These are phyloP conservation scores for Romanomermis culicivorax DNA, from an alignment of 2,888 invertebrate genomes.

Conservation along the genomic window DNA sequence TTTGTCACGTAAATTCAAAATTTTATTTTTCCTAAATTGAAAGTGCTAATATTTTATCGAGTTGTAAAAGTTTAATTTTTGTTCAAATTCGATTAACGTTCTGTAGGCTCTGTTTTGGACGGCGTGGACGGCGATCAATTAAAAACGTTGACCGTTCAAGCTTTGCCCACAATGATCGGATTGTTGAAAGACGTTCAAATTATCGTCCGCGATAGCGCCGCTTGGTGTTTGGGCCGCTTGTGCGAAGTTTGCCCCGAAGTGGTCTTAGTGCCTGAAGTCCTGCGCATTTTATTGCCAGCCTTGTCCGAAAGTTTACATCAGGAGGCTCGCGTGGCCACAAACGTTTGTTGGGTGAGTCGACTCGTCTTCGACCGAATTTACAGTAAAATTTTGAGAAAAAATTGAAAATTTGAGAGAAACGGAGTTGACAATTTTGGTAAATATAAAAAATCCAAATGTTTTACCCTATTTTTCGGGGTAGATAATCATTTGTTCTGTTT, in stretches of 20 bases:
- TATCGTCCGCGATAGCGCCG: conserved; percentile 67
- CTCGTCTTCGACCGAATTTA: neutral
- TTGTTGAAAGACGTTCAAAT: conserved; percentile 82
- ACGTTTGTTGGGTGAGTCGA: conserved; percentile 71
- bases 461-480: too few species aligned
- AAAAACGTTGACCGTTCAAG: conserved; percentile 80
- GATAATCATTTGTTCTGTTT: too few species aligned
- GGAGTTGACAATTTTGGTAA: too few species aligned
- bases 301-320: conserved; percentile 52
- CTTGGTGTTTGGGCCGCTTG: conserved; percentile 92
- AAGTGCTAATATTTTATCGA: too few species aligned
- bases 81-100: too few species aligned
- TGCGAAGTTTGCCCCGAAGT: conserved; percentile 58
- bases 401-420: too few species aligned
- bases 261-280: conserved; percentile 56
- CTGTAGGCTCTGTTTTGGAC: conserved; percentile 54
- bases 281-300: conserved; percentile 43
- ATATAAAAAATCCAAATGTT: too few species aligned
- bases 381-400: too few species aligned
- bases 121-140: conserved; percentile 67
- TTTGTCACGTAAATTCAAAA: too few species aligned
- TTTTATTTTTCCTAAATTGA: too few species aligned
- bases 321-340: conserved; percentile 86
- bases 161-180: conserved; percentile 81
- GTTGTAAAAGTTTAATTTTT: too few species aligned